Evolutionary conservation across 2,113 vertebrate species (phyloP).

Genomic region (Sceloporus tristichus): DNA sequence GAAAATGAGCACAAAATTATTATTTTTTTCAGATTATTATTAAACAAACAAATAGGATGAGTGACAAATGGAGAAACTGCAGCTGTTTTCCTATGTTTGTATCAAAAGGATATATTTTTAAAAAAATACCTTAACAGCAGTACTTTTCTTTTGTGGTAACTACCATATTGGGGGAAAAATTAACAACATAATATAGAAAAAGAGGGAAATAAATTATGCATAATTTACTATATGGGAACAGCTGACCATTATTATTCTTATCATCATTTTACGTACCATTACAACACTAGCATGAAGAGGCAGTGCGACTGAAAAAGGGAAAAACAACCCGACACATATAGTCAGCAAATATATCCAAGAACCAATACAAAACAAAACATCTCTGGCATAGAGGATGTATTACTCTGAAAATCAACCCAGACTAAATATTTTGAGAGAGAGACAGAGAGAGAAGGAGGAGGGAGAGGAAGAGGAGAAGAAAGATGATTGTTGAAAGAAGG

Average conservation of each 20-base stretch:
- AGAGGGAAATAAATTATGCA: conserved; percentile 97
- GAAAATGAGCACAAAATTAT: conserved; percentile 76
- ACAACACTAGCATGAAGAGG: conserved; percentile 91
- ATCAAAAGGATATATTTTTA: conserved; percentile 77
- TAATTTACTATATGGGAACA: conserved; percentile 98
- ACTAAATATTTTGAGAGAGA: conserved; percentile 80
- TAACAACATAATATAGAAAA: conserved; percentile 85
- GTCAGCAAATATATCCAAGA: conserved; percentile 90
- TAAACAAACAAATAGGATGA: conserved; percentile 57
- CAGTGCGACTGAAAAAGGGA: conserved; percentile 85
- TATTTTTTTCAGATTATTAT: conserved; percentile 65
- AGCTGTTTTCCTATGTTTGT: conserved; percentile 77
- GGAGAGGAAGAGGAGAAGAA: neutral
- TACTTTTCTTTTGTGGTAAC: conserved; percentile 80
- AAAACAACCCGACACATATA: conserved; percentile 78
- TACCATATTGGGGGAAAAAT: conserved; percentile 83
- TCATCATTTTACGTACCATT: conserved; percentile 92
- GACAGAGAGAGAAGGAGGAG: neutral
- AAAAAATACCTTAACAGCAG: conserved; percentile 91
- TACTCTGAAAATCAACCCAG: conserved; percentile 85
- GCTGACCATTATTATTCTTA: conserved; percentile 94
- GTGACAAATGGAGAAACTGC: conserved; percentile 70
- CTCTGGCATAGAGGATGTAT: conserved; percentile 87
- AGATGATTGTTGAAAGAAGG: conserved; percentile 46
- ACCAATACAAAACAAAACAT: conserved; percentile 73